phyloP scores from a whole-genome alignment of 2,113 vertebrate genomes.

The Eulemur rufifrons region DNA sequence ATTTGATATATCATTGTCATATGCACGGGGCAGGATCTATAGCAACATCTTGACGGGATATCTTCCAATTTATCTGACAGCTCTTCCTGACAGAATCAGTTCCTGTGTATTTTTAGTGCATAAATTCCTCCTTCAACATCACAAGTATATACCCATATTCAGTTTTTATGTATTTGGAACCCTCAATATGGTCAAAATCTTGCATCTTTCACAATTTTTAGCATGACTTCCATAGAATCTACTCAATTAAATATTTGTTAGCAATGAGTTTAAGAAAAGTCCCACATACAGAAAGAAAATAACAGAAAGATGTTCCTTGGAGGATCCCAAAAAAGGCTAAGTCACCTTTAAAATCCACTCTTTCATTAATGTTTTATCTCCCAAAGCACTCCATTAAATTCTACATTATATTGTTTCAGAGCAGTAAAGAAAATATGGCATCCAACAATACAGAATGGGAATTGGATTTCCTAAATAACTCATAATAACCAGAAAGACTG shows the following conservation, averaged over 20 bases:
- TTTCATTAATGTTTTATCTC: background rate
- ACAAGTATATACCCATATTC: background rate
- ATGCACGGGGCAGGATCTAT: background rate
- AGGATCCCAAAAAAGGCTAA: background rate
- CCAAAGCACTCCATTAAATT: background rate
- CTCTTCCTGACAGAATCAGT: background rate
- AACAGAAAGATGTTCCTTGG: background rate
- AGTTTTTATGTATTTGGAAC: background rate
- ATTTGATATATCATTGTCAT: background rate
- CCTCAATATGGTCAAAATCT: background rate
- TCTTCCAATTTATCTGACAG: background rate
- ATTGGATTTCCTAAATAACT: background rate
- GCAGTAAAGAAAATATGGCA: background rate
- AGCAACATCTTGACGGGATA: background rate
- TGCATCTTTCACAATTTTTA: background rate
- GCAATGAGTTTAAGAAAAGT: background rate
- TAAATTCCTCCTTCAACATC: background rate
- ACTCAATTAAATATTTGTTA: background rate
- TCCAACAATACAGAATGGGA: background rate
- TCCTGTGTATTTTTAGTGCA: background rate
- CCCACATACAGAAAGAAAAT: background rate
- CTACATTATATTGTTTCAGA: background rate
- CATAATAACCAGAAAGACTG: background rate
- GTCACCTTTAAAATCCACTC: background rate
- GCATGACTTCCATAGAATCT: background rate